Evolutionary conservation across 2,888 invertebrate species (phyloP).

Genomic region (Metallyticus violacea): DNA sequence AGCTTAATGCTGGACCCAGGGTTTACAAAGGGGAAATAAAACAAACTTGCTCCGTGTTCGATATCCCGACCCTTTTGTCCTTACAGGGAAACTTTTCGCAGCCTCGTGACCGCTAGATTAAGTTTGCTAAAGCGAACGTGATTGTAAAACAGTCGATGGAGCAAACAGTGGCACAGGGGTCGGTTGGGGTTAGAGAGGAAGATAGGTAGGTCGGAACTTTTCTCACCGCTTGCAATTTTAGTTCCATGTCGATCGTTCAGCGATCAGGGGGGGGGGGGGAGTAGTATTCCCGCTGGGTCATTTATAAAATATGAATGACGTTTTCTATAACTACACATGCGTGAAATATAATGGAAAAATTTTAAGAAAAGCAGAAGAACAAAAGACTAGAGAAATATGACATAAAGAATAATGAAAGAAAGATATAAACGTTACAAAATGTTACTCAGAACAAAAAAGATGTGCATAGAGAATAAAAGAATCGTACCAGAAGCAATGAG

Average conservation of each 20-base stretch:
- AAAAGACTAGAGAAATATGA: too few relatives aligned
- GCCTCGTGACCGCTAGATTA: neutral
- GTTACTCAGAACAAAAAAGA: too few relatives aligned
- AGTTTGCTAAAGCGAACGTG: neutral
- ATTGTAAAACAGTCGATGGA: neutral
- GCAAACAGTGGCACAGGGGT: neutral
- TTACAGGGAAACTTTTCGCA: neutral
- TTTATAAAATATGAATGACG: neutral
- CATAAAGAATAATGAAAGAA: too few relatives aligned
- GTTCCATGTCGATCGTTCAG: neutral
- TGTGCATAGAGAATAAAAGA: too few relatives aligned
- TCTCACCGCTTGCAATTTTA: neutral
- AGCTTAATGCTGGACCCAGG: neutral
- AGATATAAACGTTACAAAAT: too few relatives aligned
- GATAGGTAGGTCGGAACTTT: neutral
- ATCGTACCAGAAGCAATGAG: too few relatives aligned
- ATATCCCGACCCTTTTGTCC: neutral
- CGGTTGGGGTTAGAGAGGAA: too few relatives aligned
- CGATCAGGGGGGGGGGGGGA: too few relatives aligned
- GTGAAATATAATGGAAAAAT: too few relatives aligned
- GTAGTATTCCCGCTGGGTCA: neutral
- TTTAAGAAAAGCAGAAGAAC: too few relatives aligned
- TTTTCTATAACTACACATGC: too few relatives aligned
- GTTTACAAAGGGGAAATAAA: neutral
- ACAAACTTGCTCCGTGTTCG: neutral